Conservation (phyloP, 2,113 vertebrate species). For the Uria lomvia region DNA sequence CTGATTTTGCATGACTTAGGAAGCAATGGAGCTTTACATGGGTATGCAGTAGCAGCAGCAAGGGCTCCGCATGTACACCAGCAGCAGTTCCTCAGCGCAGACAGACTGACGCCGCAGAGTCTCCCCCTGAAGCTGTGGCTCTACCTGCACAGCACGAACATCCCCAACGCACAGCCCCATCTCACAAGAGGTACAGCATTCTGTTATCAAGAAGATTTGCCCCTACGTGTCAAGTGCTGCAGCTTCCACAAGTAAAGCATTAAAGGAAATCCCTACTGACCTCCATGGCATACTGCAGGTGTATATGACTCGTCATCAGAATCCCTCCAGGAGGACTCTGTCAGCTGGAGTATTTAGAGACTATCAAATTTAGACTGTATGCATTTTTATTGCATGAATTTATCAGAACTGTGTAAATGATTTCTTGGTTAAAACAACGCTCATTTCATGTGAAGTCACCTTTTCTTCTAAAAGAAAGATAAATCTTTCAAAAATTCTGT, state of each 20-base stretch:
- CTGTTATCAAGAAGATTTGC: not conserved
- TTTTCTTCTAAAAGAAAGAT: not conserved
- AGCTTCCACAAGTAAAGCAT: not conserved
- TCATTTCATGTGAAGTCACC: not conserved
- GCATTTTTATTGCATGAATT: not conserved
- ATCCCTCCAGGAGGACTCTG: not conserved
- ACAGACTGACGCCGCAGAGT: not conserved
- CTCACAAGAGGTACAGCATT: not conserved
- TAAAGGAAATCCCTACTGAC: not conserved
- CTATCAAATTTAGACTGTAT: not conserved
- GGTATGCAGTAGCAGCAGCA: not conserved
- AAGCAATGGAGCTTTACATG: accelerated
- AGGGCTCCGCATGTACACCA: not conserved
- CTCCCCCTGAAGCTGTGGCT: not conserved
- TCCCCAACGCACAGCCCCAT: accelerated
- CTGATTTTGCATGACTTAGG: not conserved
- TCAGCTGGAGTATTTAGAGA: not conserved
- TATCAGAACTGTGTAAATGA: not conserved
- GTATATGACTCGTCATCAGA: not conserved
- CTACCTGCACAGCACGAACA: accelerated
- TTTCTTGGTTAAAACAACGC: not conserved
- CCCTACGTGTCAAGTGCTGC: not conserved
- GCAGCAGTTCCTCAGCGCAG: not conserved
- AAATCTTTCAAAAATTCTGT: not conserved
- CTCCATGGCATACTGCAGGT: not conserved